Base-by-base conservation (phyloP, 2,888 invertebrate genomes). In the Drosophila tripunctata region DNA sequence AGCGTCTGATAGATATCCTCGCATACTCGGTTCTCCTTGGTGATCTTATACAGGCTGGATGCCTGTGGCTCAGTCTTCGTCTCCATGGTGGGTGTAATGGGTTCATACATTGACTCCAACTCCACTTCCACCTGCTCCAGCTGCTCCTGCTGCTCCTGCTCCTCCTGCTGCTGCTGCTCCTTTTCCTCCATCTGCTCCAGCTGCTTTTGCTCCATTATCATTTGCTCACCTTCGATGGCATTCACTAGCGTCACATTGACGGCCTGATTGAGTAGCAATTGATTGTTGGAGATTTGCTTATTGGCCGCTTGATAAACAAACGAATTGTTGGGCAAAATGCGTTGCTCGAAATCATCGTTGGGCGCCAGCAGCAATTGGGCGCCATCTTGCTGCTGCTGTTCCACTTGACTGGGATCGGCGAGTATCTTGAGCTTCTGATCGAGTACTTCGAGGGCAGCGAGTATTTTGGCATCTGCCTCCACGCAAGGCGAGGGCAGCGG, bases 301-400 rank as follows among this genome's bases (percentile, higher is more conserved):
- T 88, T 88, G 60, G 90, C 93, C 63, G 92, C 89, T 57, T 94
- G 92, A 93, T 94, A 94, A 31, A 95, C 90, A 89, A 95, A 95
- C 3, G 95, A 95, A 70, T 92, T 93, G 82, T 95, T 95, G 1
- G 94, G 94, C 75, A 93, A 92, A 55, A 93, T 92, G 10, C 89
- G 80, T 50, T 83, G 84, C 43, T 89, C 89, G 36, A 89, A 88
- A 50, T 90, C 90, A 68, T 87, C 88, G 21, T 81, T 75, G 12
- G 75, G 54, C 0, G 61, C 68, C n/a, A 83, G 48, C 3, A 79
- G 17, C 17, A 89, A 61, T 27, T 74, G 74, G 2, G 47, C 1
- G 4, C n/a, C 19, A n/a, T n/a, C n/a, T n/a, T n/a, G n/a, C n/a
- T n/a, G n/a, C n/a, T n/a, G n/a, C n/a, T n/a, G n/a, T n/a, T n/a